A percentile compares a stretch with the other conserved stretches of the same genome.
Evolutionary conservation across 2,113 vertebrate genomes (phyloP).

Genomic region (Butastur rufipennis): DNA sequence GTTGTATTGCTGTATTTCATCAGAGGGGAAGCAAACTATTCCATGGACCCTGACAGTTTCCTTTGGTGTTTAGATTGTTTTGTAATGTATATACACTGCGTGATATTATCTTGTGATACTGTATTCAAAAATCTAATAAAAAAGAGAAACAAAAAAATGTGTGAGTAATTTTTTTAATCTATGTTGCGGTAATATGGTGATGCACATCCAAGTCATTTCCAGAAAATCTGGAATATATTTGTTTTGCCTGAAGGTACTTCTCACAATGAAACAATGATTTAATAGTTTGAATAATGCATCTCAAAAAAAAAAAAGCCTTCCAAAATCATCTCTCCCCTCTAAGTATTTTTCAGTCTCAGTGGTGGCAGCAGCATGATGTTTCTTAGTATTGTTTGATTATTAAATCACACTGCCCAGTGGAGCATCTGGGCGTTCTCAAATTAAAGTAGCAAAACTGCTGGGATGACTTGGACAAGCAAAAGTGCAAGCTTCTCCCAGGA

Average conservation of each 20-base stretch:
- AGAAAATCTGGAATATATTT: not conserved
- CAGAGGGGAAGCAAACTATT: not conserved
- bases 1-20: conserved; percentile 29
- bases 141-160: not conserved
- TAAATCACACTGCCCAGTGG: not conserved
- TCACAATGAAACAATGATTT: not conserved
- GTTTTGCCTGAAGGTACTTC: not conserved
- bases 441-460: not conserved
- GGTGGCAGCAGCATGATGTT: rapidly evolving
- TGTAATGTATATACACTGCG: not conserved
- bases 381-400: not conserved
- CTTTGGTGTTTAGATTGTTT: conserved; percentile 17
- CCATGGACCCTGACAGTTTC: not conserved
- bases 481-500: not conserved
- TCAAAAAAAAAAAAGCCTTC: not conserved
- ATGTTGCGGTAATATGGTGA: not conserved
- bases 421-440: not conserved
- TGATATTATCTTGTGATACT: conserved; percentile 3
- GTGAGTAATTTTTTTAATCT: not conserved
- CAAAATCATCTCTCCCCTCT: not conserved
- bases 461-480: not conserved
- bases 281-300: not conserved
- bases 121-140: conserved; percentile 53
- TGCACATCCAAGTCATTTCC: not conserved
- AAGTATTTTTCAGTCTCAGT: not conserved